Percentiles rank a stretch among this genome's conserved stretches.
Evolutionary conservation across 2,113 vertebrate species (phyloP).

Genomic region (Etheostoma spectabile): DNA sequence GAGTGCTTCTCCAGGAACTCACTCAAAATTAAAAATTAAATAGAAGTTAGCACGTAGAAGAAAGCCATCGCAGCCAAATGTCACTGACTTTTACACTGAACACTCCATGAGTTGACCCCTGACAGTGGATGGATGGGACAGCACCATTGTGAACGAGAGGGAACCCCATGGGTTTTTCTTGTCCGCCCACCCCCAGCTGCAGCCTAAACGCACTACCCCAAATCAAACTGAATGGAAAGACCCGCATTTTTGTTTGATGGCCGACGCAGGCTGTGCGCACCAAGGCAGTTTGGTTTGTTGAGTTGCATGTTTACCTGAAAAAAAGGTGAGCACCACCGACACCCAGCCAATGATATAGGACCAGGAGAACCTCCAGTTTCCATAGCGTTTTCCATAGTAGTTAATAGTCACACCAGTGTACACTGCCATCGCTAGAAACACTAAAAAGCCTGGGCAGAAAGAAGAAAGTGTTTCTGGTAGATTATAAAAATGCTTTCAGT

Average conservation of each 20-base stretch:
- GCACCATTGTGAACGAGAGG: not conserved
- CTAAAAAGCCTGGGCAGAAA: conserved; percentile 74
- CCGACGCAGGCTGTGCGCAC: too few relatives aligned
- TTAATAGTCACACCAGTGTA: conserved; percentile 82
- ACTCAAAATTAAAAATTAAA: not conserved
- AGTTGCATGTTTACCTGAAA: conserved; percentile 76
- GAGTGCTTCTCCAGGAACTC: conserved; percentile 2
- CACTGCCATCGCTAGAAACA: conserved; percentile 82
- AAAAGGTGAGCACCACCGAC: conserved; percentile 81
- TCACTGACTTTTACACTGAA: not conserved
- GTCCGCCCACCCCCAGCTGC: too few relatives aligned
- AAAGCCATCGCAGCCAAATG: not conserved
- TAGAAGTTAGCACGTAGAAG: not conserved
- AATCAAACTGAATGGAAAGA: too few relatives aligned
- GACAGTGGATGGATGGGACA: not conserved
- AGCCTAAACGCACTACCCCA: too few relatives aligned
- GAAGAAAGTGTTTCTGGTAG: not conserved
- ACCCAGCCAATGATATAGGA: conserved; percentile 84
- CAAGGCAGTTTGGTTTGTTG: not conserved
- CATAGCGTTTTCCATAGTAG: conserved; percentile 81
- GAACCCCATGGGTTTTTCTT: not conserved
- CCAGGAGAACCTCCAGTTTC: conserved; percentile 84
- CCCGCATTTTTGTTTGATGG: too few relatives aligned
- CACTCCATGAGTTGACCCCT: not conserved
- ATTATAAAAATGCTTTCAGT: not conserved